Percentiles rank a stretch among this genome's conserved stretches.
phyloP scores from a whole-genome alignment of 2,888 invertebrate genomes.

The Abscondita cerata region DNA sequence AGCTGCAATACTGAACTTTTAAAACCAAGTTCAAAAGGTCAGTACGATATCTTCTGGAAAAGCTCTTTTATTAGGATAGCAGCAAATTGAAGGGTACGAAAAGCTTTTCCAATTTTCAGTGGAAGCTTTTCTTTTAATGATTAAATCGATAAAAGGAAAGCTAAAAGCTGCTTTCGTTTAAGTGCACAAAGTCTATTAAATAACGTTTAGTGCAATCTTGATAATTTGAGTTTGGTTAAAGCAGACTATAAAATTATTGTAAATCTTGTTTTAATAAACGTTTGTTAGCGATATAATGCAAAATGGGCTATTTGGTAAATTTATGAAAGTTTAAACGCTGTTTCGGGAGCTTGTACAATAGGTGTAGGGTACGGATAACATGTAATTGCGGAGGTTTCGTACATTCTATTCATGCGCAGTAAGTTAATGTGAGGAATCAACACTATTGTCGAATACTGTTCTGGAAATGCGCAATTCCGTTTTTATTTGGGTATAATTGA shows the following conservation, averaged over 20 bases:
- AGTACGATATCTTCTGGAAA: constrained; percentile 42
- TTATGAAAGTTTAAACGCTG: constrained; percentile 38
- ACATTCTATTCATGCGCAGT: neutral
- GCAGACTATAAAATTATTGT: neutral
- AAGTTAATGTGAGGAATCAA: too few relatives aligned
- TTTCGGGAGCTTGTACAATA: constrained; percentile 37
- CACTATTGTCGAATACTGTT: too few relatives aligned
- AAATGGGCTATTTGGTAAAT: constrained; percentile 13
- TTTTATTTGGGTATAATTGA: too few relatives aligned
- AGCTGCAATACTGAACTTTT: constrained; percentile 5
- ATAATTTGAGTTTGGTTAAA: neutral
- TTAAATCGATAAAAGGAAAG: constrained; percentile 10
- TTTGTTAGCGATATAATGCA: constrained; percentile 15
- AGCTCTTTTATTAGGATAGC: constrained; percentile 36
- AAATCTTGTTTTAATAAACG: neutral
- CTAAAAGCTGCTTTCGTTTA: neutral
- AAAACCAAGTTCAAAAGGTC: constrained; percentile 35
- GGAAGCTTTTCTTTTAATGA: neutral
- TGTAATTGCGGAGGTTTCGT: constrained; percentile 16
- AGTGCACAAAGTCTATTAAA: neutral
- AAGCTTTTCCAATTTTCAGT: constrained; percentile 11
- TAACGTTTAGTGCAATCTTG: neutral
- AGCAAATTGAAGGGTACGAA: constrained; percentile 17
- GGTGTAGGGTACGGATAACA: constrained; percentile 30
- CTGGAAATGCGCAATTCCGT: too few relatives aligned